phyloP scores from a whole-genome alignment of 2,797 vertebrate species.

The Sebastes matsubarae region DNA sequence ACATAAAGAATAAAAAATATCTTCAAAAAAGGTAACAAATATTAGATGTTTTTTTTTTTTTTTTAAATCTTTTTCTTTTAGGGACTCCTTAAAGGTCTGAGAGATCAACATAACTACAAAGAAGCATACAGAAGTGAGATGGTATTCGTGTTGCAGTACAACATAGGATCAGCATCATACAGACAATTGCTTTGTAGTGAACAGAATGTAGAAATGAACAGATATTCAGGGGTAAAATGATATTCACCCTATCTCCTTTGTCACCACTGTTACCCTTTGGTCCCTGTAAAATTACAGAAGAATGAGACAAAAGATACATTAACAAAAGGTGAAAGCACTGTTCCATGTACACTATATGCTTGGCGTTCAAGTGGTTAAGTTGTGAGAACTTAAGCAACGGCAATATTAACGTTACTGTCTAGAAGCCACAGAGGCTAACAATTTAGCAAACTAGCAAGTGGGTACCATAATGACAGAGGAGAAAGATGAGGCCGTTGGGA shows the following conservation, averaged over 20 bases:
- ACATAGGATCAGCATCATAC: not conserved
- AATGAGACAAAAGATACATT: not conserved
- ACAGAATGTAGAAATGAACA: not conserved
- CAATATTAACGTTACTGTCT: too few relatives aligned
- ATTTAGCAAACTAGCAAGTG: too few relatives aligned
- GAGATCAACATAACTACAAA: not conserved
- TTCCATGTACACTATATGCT: not conserved
- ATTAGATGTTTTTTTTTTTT: not conserved
- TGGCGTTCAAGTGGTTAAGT: too few relatives aligned
- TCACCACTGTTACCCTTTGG: constrained; percentile 75
- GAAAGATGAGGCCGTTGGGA: too few relatives aligned
- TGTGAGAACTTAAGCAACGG: too few relatives aligned
- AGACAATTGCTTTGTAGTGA: not conserved
- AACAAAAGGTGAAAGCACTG: not conserved
- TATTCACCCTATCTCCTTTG: constrained; percentile 79
- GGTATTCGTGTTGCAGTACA: not conserved
- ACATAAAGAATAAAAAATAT: not conserved
- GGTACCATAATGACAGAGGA: too few relatives aligned
- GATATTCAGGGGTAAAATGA: not conserved
- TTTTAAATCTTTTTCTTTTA: not conserved
- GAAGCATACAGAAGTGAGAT: not conserved
- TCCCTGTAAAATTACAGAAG: constrained; percentile 69
- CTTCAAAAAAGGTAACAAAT: not conserved
- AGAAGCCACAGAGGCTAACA: too few relatives aligned
- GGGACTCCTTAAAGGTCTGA: not conserved